phyloP scores from a whole-genome alignment of 1,140 invertebrate genomes.

The Oedothorax gibbosus region DNA sequence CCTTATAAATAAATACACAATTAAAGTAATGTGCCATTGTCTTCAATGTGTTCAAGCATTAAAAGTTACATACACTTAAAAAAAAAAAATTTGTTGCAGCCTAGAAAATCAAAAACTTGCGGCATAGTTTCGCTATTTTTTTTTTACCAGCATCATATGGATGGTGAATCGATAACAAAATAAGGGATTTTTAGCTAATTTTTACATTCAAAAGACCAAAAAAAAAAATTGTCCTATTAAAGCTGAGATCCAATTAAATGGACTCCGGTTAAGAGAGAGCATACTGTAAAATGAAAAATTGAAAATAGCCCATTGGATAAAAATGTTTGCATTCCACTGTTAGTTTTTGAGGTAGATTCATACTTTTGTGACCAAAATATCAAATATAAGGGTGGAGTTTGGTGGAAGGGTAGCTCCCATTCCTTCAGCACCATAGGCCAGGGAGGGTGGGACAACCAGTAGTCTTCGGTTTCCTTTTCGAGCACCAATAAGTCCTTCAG shows the following conservation, averaged over 20 bases:
- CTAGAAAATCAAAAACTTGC: too few relatives aligned
- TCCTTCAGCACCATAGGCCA: slow-evolving; percentile 68
- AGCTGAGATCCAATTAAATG: not conserved
- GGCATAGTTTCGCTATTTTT: too few relatives aligned
- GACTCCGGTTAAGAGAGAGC: not conserved
- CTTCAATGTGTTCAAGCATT: too few relatives aligned
- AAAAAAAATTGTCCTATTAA: not conserved
- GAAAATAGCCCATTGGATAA: not conserved
- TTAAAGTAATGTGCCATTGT: too few relatives aligned
- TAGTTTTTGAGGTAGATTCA: not conserved
- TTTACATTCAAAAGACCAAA: not conserved
- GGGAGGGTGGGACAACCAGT: slow-evolving; percentile 68
- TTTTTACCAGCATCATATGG: too few relatives aligned
- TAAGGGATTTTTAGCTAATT: not conserved
- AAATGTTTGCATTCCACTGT: too few relatives aligned
- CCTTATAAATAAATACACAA: too few relatives aligned
- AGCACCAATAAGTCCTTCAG: slow-evolving; percentile 68
- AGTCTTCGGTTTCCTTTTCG: slow-evolving; percentile 68
- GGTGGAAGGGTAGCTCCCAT: slow-evolving; percentile 66
- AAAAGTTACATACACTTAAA: too few relatives aligned
- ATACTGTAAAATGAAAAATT: not conserved
- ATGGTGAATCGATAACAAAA: too few relatives aligned
- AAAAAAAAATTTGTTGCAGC: too few relatives aligned
- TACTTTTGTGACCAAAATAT: slow-evolving; percentile 67
- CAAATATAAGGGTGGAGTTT: slow-evolving; percentile 68